Evolutionary conservation across 2,113 vertebrate genomes (phyloP).

Genomic region (Urocitellus parryii): DNA sequence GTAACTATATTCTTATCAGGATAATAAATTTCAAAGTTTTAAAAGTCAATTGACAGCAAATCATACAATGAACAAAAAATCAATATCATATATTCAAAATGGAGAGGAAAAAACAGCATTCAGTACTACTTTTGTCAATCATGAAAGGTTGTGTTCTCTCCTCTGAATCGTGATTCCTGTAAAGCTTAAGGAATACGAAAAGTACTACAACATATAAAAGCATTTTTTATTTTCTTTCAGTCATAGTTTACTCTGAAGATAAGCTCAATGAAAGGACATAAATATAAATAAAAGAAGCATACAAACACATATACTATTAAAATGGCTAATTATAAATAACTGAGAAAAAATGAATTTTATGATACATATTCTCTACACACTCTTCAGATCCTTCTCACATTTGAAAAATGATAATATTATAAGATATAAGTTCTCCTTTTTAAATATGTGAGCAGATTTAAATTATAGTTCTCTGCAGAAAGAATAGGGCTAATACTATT

Average conservation of each 20-base stretch:
- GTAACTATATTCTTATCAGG: neutral
- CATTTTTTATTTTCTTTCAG: conserved; percentile 21
- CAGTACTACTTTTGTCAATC: neutral
- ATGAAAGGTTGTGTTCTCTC: neutral
- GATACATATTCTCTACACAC: neutral
- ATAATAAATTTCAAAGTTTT: neutral
- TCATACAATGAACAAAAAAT: neutral
- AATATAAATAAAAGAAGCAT: neutral
- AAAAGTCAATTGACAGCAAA: neutral
- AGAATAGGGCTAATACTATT: neutral
- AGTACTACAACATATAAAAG: neutral
- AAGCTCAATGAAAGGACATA: neutral
- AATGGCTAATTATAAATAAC: neutral
- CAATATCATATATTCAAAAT: neutral
- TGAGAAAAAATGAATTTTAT: neutral
- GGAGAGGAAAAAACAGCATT: neutral
- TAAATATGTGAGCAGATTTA: neutral
- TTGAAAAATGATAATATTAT: neutral
- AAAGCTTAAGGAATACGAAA: neutral
- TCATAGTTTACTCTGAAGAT: neutral
- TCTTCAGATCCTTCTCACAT: neutral
- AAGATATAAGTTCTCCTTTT: neutral
- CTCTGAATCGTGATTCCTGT: neutral
- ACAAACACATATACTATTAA: neutral
- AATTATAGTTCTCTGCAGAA: neutral